Conservation (phyloP, 2,797 vertebrate species). For the Aselliscus stoliczkanus region DNA sequence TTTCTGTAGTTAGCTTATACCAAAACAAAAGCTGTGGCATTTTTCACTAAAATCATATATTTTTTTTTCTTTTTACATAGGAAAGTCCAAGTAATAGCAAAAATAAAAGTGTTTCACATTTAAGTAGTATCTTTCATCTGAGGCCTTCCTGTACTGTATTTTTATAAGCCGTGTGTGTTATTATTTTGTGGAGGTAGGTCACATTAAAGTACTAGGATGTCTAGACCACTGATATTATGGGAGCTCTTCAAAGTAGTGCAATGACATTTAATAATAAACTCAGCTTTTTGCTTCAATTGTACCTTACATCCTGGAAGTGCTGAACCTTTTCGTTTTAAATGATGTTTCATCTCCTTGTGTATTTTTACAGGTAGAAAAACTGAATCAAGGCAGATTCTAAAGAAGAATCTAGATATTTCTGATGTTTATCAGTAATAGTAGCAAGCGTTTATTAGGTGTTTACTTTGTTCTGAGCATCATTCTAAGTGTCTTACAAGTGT, state of each 20-base stretch:
- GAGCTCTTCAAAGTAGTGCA: slow-evolving; percentile 33
- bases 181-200: not conserved
- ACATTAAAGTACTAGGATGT: slow-evolving; percentile 23
- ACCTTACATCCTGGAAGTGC: not conserved
- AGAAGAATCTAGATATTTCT: not conserved
- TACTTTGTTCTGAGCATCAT: not conserved
- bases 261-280: slow-evolving; percentile 45
- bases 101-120: slow-evolving; percentile 47
- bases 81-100: slow-evolving; percentile 47
- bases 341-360: not conserved
- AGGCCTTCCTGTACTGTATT: slow-evolving; percentile 41
- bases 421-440: not conserved
- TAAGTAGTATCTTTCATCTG: slow-evolving; percentile 50
- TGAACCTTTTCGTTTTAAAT: slow-evolving; percentile 7
- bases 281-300: not conserved
- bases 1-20: slow-evolving; percentile 19
- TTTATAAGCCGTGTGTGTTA: slow-evolving; percentile 30
- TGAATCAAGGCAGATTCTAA: not conserved
- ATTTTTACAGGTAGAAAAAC: slow-evolving; percentile 17
- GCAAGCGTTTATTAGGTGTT: not conserved
- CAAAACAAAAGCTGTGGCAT: slow-evolving; percentile 8
- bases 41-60: slow-evolving; percentile 23
- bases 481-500: not conserved
- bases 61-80: slow-evolving; percentile 24
- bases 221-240: slow-evolving; percentile 8